A percentile compares a stretch with the other conserved stretches of the same genome.
phyloP scores from a whole-genome alignment of 2,888 invertebrate species.

The Epirrhoe alternata region DNA sequence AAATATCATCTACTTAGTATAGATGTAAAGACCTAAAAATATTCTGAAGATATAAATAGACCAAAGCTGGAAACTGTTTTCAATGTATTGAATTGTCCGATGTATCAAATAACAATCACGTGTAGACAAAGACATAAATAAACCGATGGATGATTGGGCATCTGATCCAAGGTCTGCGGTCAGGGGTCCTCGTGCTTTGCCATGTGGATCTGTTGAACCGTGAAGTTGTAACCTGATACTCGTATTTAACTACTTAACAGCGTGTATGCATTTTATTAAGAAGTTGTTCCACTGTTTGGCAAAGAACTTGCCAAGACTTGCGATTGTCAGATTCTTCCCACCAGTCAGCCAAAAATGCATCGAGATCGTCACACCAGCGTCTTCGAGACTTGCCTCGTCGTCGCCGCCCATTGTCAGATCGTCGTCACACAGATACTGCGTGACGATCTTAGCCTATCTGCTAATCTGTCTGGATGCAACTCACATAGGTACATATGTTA shows the following conservation, averaged over 20 bases:
- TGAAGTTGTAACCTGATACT: slow-evolving; percentile 4
- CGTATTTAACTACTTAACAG: not conserved
- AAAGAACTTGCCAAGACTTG: too few species aligned
- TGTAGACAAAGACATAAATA: slow-evolving; percentile 24
- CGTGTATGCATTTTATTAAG: not conserved
- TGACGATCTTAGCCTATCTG: too few species aligned
- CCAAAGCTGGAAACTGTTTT: not conserved
- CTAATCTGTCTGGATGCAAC: too few species aligned
- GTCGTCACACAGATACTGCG: too few species aligned
- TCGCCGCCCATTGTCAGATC: too few species aligned
- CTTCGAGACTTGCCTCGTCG: too few species aligned
- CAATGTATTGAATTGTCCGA: slow-evolving; percentile 4
- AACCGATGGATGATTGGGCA: slow-evolving; percentile 7
- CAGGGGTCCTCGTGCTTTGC: slow-evolving; percentile 13
- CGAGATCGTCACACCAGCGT: too few species aligned
- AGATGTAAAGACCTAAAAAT: not conserved
- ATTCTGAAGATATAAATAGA: not conserved
- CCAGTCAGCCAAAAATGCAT: too few species aligned
- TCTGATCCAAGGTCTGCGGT: slow-evolving; percentile 28
- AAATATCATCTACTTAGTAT: too few species aligned
- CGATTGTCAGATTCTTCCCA: too few species aligned
- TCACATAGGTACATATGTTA: too few species aligned
- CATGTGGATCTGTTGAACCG: slow-evolving; percentile 18
- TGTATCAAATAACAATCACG: slow-evolving; percentile 19
- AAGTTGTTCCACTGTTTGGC: not conserved